Evolutionary conservation across 2,888 invertebrate species (phyloP), one percentile per base, ranked within the genome.

Genomic region (Ormyrus nitidulus): DNA sequence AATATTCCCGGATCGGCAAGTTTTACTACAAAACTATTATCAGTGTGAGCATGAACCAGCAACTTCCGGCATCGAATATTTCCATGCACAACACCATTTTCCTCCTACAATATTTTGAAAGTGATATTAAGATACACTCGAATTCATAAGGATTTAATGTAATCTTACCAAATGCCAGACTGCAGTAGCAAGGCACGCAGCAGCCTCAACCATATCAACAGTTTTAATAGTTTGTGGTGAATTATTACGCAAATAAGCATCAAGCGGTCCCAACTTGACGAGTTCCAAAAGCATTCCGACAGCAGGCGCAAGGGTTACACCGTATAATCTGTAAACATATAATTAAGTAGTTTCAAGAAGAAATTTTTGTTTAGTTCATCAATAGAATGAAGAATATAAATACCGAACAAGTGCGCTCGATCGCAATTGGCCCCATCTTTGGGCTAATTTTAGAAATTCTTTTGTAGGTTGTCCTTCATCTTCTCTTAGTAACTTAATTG

Each of bases 201-300:
- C 93, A 62, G 96, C 95, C 90, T 97, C 96, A 84, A 97, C 94
- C 83, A 97, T 91, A 88, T 97, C 96, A 0, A 95, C 93, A 1
- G 92, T 91, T 85, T 93, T 93, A 6, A 95, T 90, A 53, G 92
- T 91, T 2, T 91, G 86, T 4, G 87, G 84, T 48, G 88, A 84
- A 75, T 84, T 86, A 13, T 85, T 87, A 88, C 92, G 92, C 71
- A 95, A 92, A 89, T 95, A 96, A 66, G 91, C 92, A 87, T 97
- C 96, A 11, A 98, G 92, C 0, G 96, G 94, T 64, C 97, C 97
- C 56, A 94, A 92, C 7, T 94, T 93, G 64, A 97, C 92, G 88
- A 95, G 94, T 90, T 98, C 97, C 85, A 96, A 92, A 34, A 97
- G 94, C 91, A 97, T 93, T 0, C 97, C 95, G 49, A 96, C 94